Conservation (phyloP, 2,888 invertebrate genomes). For the Megamerina dolium region DNA sequence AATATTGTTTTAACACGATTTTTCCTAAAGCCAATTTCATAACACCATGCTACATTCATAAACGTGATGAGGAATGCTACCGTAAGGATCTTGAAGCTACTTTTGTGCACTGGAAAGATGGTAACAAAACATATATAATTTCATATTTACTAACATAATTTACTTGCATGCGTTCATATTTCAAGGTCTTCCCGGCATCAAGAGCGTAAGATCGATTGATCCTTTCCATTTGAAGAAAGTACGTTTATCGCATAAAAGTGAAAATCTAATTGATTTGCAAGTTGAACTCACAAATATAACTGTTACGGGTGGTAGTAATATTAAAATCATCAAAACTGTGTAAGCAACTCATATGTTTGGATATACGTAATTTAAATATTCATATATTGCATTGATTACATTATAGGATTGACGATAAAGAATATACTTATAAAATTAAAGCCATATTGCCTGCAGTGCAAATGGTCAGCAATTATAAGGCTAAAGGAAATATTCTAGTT, state of each 20-base stretch:
- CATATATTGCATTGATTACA: neutral
- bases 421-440: neutral
- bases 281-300: conserved; percentile 60
- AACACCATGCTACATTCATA: no score
- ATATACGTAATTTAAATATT: no score
- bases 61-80: no score
- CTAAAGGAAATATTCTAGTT: conserved; percentile 8
- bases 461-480: conserved; percentile 5
- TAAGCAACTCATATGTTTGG: no score
- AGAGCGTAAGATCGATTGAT: conserved; percentile 24
- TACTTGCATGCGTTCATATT: no score
- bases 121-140: no score
- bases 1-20: no score
- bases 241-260: conserved; percentile 22
- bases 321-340: conserved; percentile 50
- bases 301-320: conserved; percentile 58
- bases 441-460: conserved; percentile 2
- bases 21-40: no score
- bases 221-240: conserved; percentile 25
- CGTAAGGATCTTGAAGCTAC: no score
- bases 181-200: conserved; percentile 30
- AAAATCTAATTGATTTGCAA: conserved; percentile 51
- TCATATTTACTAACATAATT: no score
- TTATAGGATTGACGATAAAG: neutral
- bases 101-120: no score